Conservation (phyloP, 2,888 invertebrate species). For the Thecophora atra region DNA sequence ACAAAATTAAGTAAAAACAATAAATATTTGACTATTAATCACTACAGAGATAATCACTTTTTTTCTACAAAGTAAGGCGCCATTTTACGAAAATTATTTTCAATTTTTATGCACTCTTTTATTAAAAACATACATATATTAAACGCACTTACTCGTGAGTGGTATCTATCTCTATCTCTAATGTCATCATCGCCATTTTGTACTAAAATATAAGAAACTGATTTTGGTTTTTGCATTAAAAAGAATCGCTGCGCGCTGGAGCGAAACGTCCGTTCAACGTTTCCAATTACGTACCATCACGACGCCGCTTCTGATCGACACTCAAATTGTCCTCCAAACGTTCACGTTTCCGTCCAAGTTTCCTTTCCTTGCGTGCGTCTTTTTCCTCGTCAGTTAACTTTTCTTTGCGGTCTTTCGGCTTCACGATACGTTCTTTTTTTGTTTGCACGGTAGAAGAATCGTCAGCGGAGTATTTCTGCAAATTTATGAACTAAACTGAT, state of each 20-base stretch:
- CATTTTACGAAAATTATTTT: no score
- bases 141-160: constrained; percentile 77
- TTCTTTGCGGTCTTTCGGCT: constrained; percentile 70
- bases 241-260: no score
- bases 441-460: constrained; percentile 60
- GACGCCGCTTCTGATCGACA: constrained; percentile 79
- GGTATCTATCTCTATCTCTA: constrained; percentile 80
- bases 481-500: constrained; percentile 47
- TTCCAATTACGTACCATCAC: constrained; percentile 73
- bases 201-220: constrained; percentile 48
- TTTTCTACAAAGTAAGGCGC: no score
- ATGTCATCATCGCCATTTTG: constrained; percentile 82
- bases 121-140: no score
- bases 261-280: background rate
- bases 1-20: background rate
- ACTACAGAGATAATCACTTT: no score
- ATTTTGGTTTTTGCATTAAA: background rate
- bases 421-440: constrained; percentile 68
- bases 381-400: constrained; percentile 81
- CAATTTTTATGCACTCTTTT: no score
- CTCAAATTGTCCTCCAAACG: constrained; percentile 76
- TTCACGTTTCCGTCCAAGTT: constrained; percentile 82
- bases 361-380: constrained; percentile 82
- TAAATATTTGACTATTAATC: background rate
- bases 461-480: constrained; percentile 59